A percentile compares a stretch with the other conserved stretches of the same genome.
Evolutionary conservation across 1,140 invertebrate species (phyloP).

Genomic region (Apis mellifera): Amel_HAv3.1 CM009945.2:5369501-5370000

Average conservation of each 20-base stretch:
- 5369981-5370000: no score
- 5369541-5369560: neutral
- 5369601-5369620: neutral
- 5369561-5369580: neutral
- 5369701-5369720: slow-evolving; percentile 4
- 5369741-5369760: neutral
- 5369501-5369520: neutral
- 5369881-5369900: no score
- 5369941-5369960: no score
- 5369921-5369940: no score
- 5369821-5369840: neutral
- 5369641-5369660: neutral
- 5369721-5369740: neutral
- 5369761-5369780: neutral
- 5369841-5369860: no score
- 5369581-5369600: neutral
- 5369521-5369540: neutral
- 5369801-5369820: no score
- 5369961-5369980: no score
- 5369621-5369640: slow-evolving; percentile 12
- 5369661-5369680: neutral
- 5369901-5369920: no score
- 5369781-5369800: neutral
- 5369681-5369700: neutral
- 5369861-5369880: no score